Conservation (phyloP, 2,797 vertebrate genomes). For the Sebastes vulpes region DNA sequence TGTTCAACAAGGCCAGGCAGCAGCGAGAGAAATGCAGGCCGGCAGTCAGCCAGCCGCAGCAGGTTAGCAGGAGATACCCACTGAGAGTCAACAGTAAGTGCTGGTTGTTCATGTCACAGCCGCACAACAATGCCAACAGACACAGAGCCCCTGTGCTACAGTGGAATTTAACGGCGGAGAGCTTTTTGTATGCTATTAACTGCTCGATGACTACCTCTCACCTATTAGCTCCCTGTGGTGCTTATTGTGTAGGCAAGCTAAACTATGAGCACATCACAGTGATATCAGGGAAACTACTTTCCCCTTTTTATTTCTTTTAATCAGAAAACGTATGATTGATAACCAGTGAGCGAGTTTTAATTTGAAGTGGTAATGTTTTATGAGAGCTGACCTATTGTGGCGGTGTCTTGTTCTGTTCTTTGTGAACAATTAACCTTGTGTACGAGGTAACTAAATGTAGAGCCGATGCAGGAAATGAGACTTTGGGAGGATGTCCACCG, state of each 20-base stretch:
- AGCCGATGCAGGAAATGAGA: neutral
- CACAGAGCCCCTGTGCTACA: slow-evolving; percentile 39
- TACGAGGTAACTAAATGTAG: neutral
- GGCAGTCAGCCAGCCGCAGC: slow-evolving; percentile 48
- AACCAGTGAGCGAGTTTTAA: neutral
- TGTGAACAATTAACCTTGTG: neutral
- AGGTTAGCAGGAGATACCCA: slow-evolving; percentile 43
- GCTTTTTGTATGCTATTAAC: slow-evolving; percentile 46
- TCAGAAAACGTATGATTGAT: neutral
- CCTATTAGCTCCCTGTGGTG: slow-evolving; percentile 19
- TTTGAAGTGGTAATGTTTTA: neutral
- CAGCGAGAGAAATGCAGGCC: slow-evolving; percentile 6
- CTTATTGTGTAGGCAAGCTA: neutral
- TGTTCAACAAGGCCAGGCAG: neutral
- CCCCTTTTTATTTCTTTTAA: neutral
- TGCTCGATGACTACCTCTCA: slow-evolving; percentile 43
- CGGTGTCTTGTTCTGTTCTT: neutral
- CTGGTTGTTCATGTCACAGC: slow-evolving; percentile 49
- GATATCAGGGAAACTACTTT: neutral
- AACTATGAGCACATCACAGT: neutral
- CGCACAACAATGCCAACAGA: slow-evolving; percentile 43
- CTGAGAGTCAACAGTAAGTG: slow-evolving; percentile 63
- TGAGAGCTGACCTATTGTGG: neutral
- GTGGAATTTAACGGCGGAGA: slow-evolving; percentile 42
- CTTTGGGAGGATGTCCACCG: neutral